Evolutionary conservation across 1,140 invertebrate species (phyloP).

Genomic region (Cotesia typhae): DNA sequence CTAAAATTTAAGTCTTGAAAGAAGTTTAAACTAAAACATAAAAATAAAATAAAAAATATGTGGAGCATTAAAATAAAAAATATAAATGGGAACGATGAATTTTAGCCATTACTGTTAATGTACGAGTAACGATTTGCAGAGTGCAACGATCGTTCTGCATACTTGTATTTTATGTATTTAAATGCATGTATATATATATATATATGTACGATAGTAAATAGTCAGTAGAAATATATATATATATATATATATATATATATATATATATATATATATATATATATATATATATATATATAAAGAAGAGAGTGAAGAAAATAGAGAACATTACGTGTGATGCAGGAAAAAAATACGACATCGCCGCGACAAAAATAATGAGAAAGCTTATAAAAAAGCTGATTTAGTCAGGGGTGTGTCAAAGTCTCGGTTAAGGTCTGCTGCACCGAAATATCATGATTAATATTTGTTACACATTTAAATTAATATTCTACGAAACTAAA

Average conservation of each 20-base stretch:
- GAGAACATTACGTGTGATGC: neutral
- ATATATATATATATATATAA: too few relatives aligned
- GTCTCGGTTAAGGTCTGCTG: slow-evolving; percentile 7
- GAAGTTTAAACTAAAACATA: neutral
- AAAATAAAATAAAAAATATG: slow-evolving; percentile 6
- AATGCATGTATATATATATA: neutral
- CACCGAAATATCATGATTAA: slow-evolving; percentile 14
- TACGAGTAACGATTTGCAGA: neutral
- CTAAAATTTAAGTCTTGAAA: neutral
- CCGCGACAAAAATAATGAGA: slow-evolving; percentile 54
- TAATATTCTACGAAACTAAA: neutral
- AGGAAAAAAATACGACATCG: slow-evolving; percentile 19
- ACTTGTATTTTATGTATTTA: too few relatives aligned
- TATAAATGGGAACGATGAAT: neutral
- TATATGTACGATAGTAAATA: neutral
- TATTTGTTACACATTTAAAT: neutral
- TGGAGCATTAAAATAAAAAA: neutral
- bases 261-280: too few relatives aligned
- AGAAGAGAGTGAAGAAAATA: slow-evolving; percentile 5
- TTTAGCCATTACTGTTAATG: slow-evolving; percentile 15
- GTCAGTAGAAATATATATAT: neutral
- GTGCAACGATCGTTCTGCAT: slow-evolving; percentile 12
- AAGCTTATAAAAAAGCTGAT: slow-evolving; percentile 46
- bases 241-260: too few relatives aligned
- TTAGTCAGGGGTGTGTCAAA: slow-evolving; percentile 38